A percentile compares a stretch with the other conserved stretches of the same genome.
Evolutionary conservation across 2,113 vertebrate species (phyloP).

Genomic region (Ellobius talpinus): DNA sequence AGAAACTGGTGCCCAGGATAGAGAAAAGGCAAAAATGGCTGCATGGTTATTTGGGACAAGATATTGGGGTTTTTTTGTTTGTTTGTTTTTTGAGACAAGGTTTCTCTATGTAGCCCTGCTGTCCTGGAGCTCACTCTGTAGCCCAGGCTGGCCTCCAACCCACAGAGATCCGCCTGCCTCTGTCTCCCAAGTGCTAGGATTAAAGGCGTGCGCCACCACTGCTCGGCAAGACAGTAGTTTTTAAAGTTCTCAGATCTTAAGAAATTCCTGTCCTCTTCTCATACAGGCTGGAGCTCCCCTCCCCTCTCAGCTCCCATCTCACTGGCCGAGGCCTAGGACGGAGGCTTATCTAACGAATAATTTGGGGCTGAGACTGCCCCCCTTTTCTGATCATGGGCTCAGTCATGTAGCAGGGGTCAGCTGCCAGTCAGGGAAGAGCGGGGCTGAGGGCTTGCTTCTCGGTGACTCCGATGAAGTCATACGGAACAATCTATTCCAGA

Average conservation of each 20-base stretch:
- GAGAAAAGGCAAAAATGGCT: not conserved
- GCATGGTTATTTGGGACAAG: not conserved
- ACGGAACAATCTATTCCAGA: not conserved
- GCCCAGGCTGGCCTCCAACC: not conserved
- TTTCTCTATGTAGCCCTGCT: not conserved
- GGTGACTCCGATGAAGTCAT: not conserved
- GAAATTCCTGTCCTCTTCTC: not conserved
- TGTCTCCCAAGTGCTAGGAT: not conserved
- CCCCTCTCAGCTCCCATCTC: not conserved
- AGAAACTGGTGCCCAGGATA: not conserved
- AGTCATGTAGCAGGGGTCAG: not conserved
- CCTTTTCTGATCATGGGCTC: not conserved
- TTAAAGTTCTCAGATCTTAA: not conserved
- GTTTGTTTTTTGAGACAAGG: not conserved
- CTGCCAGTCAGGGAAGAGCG: not conserved
- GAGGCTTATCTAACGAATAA: not conserved
- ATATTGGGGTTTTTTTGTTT: not conserved
- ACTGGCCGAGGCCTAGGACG: not conserved
- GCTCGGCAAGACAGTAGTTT: not conserved
- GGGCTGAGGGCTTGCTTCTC: not conserved
- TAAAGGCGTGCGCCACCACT: not conserved
- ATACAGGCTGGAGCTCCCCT: not conserved
- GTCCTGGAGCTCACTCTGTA: not conserved
- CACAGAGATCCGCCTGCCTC: not conserved
- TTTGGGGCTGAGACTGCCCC: not conserved